Percentiles rank a stretch among this genome's conserved stretches.
Conservation (phyloP, 2,888 invertebrate genomes). For the Agelastica alni region DNA sequence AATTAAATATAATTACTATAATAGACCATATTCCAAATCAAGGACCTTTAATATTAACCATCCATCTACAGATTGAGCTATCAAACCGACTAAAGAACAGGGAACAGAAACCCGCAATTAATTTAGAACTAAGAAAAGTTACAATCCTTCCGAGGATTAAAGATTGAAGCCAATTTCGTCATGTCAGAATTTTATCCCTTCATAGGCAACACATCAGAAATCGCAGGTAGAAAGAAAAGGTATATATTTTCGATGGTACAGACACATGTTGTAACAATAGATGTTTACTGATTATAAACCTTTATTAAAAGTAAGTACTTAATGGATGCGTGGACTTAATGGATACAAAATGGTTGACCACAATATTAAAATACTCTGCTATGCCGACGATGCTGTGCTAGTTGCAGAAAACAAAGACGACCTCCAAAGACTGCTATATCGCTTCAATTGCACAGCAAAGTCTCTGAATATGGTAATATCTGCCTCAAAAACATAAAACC, state of each 20-base stretch:
- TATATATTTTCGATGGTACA: slow-evolving; percentile 14
- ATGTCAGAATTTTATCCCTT: slow-evolving; percentile 40
- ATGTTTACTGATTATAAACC: too few species aligned
- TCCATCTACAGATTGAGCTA: slow-evolving; percentile 9
- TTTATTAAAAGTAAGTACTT: too few species aligned
- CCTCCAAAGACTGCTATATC: too few species aligned
- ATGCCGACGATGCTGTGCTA: too few species aligned
- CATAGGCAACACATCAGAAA: slow-evolving; percentile 18
- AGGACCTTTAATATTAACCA: slow-evolving; percentile 3
- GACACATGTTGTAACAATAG: too few species aligned
- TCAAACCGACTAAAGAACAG: slow-evolving; percentile 16
- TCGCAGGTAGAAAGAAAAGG: slow-evolving; percentile 27
- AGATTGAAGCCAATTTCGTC: slow-evolving; percentile 46
- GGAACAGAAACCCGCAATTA: slow-evolving; percentile 41
- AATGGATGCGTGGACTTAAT: too few species aligned
- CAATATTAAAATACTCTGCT: too few species aligned
- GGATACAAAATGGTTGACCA: too few species aligned
- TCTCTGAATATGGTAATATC: too few species aligned
- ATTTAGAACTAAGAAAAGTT: slow-evolving; percentile 43
- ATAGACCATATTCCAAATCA: slow-evolving; percentile 2
- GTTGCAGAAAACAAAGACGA: too few species aligned
- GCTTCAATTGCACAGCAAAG: too few species aligned
- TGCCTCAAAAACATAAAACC: too few species aligned
- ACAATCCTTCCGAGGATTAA: slow-evolving; percentile 41
- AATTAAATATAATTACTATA: slow-evolving; percentile 13